Base-by-base conservation (phyloP, 1,140 invertebrate genomes). In the Drosophila malerkotliana region DNA sequence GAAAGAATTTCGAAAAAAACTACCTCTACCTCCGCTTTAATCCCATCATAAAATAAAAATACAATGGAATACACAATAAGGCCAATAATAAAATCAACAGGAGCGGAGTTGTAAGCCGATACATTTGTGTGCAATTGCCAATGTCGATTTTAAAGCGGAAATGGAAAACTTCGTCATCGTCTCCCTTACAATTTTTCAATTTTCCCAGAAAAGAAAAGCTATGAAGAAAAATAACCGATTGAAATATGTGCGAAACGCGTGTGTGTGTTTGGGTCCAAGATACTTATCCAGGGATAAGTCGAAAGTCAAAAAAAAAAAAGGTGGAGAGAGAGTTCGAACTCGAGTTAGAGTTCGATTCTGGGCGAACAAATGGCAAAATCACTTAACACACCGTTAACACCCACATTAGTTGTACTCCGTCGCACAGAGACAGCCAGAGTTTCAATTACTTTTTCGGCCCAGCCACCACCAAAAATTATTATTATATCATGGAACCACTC, bases 351-450 rank as follows among this genome's bases (percentile, higher is more conserved):
- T 82, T 87, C 72, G 84, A 88, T 88, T 66, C 64, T 44, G 9
- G 9, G 8, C 59, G 72, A 77, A 88, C 76, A 89, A 87, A 79
- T 77, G 84, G 76, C 54, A 61, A 80, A 87, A 88, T 88, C 83
- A 88, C 83, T 88, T 88, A 88, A 79, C 83, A 88, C 79, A 83
- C 83, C 84, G 83, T 88, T 88, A 88, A 79, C 83, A 88, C 83
- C 84, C 83, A 88, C 83, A 88, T 88, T 88, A 88, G 83, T 88
- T 83, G 79, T 83, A 87, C 83, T 89, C 87, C 75, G 64, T 10
- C 79, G 82, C 79, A 79, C 82, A 59, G 72, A 67, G 18, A 18
- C 18, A 18, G 18, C 18, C 62, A 21, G 66, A 85, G 67, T 79
- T 87, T 87, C 83, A 85, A 85, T 85, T 85, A 83, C 82, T 82